Evolutionary conservation across 2,113 vertebrate species (phyloP), one percentile per base, ranked within the genome.

Genomic region (Hydropotes inermis): DNA sequence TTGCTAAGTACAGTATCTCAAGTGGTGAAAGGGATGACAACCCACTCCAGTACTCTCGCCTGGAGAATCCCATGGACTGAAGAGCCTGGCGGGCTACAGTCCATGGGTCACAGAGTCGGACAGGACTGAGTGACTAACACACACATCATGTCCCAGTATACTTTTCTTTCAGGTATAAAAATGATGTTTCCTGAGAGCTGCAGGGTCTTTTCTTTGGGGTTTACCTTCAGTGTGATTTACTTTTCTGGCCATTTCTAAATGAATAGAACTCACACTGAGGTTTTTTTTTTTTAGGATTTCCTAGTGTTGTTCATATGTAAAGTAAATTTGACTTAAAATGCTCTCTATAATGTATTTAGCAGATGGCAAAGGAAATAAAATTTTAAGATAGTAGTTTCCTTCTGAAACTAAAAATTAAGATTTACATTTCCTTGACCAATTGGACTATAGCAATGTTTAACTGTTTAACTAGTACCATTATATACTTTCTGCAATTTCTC

Each of bases 1-100:
- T 98, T 96, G 5, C 55, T 95, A 39, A 95, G 92, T 94, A 91
- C 25, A 70, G 1, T 16, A 33, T 95, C 47, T 97, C 96, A 93
- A 16, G 96, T 82, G 10, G 81, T 52, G 36, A 39, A 39, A 36
- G 19, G 21, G 23, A 74, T 23, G 67, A 25, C 67, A 39, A 39
- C n/a, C 5, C n/a, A 74, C 21, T 13, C n/a, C 36, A 39, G 36
- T 39, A 39, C 67, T 13, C 67, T 74, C 0, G 2, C 67, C n/a
- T 23, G n/a, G n/a, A 39, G n/a, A 74, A 74, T 74, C n/a, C n/a
- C 10, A 6, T 39, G 67, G 67, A 23, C 67, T 13, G 19, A 74
- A 25, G 67, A 74, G 67, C 67, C 67, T 74, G 10, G n/a, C 5
- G 1, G 67, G 10, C 36, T 74, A 74, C 67, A 39, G 67, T 23